Evolutionary conservation across 2,888 invertebrate species (phyloP).

Genomic region (Drosophila antonietae): DNA sequence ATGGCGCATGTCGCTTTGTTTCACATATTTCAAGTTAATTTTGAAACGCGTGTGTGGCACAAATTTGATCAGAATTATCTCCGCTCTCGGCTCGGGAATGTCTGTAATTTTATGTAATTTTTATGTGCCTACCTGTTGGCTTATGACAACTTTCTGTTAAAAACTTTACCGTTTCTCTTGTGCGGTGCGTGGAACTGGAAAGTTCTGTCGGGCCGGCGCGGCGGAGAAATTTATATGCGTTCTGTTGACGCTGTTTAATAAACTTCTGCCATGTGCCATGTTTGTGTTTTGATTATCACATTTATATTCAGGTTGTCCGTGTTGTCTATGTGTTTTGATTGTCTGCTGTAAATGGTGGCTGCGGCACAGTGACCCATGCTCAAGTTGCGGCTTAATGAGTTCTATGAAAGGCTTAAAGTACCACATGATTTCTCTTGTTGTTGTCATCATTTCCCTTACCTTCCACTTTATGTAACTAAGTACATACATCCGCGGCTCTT

Average conservation of each 20-base stretch:
- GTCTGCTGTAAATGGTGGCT: too few relatives aligned
- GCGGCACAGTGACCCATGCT: slow-evolving; percentile 13
- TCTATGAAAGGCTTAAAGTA: slow-evolving; percentile 26
- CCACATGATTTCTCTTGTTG: background rate
- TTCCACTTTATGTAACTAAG: slow-evolving; percentile 7
- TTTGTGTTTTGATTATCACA: slow-evolving; percentile 65
- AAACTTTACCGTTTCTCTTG: slow-evolving; percentile 40
- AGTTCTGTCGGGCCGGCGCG: slow-evolving; percentile 47
- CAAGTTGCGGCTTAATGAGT: slow-evolving; percentile 28
- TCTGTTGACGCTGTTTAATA: slow-evolving; percentile 46
- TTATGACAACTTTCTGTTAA: slow-evolving; percentile 49
- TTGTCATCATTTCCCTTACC: background rate
- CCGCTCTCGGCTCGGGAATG: slow-evolving; percentile 4
- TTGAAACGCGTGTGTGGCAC: slow-evolving; percentile 38
- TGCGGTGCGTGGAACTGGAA: slow-evolving; percentile 45
- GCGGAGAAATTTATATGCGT: slow-evolving; percentile 44
- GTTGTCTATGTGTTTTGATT: background rate
- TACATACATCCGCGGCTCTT: slow-evolving; percentile 10
- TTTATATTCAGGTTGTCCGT: slow-evolving; percentile 62
- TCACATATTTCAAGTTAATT: slow-evolving; percentile 58
- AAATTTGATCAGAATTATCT: slow-evolving; percentile 18
- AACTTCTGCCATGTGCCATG: slow-evolving; percentile 44
- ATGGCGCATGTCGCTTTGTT: slow-evolving; percentile 21
- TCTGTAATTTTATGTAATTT: slow-evolving; percentile 56
- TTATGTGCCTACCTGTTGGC: slow-evolving; percentile 25